Evolutionary conservation across 2,113 vertebrate species (phyloP), one percentile per base, ranked within the genome.

Genomic region (Hippocampus abdominalis): DNA sequence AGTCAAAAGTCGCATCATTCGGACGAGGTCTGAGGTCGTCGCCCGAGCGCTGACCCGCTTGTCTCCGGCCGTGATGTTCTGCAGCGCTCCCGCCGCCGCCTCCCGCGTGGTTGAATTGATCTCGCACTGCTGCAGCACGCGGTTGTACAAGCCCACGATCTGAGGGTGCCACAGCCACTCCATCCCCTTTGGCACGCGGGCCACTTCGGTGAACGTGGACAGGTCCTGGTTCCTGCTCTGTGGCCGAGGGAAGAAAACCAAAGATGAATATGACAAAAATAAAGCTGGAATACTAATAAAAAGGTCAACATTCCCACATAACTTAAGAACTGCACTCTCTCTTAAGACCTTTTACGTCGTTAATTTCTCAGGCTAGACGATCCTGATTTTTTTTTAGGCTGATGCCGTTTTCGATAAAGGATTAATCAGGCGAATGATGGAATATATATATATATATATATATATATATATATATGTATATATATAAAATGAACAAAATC

Each of bases 161-260:
- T 96, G 92, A 0, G 97, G 96, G 87, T 97, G 96, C 95, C 95
- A 98, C 66, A 99, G 91, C 95, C 94, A 96, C 87, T 98, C 96
- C 13, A 91, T 86, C 3, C 91, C 94, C 76, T 92, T 95, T 62
- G 96, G 96, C 54, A 90, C 86, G 77, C 93, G 93, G 5, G 94
- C 87, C 21, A 97, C 93, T 79, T 98, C 95, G 0, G 90, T 82
- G 66, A 97, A 94, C 49, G 93, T 95, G 77, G 92, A 83, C 0
- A 93, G 84, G 18, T 94, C 93, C 0, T 92, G 90, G 0, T 89
- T 92, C 81, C 89, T 84, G 51, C 91, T 91, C 87, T 94, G 89
- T 2, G 1, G n/a, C 11, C 39, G 32, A 49, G 64, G 48, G 21
- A n/a, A 42, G 46, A 11, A 32, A 32, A 72, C 0, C 70, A 2